These are phyloP conservation scores for Hylyphantes graminicola DNA, from an alignment of 1,140 invertebrate genomes.

Conservation along the genomic window DNA sequence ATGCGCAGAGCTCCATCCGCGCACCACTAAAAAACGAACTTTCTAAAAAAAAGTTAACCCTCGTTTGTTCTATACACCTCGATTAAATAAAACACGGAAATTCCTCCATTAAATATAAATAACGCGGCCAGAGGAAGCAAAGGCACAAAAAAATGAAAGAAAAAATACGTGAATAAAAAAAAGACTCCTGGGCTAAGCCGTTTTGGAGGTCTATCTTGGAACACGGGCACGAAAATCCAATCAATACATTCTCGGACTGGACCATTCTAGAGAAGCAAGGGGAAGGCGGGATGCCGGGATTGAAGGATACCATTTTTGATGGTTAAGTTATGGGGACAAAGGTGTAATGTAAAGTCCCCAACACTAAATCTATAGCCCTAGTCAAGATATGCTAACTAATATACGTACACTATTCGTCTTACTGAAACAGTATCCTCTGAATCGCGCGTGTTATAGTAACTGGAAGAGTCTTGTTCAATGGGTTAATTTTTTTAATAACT, in stretches of 20 bases:
- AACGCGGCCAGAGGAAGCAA: constrained; percentile 9
- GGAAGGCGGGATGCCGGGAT: not conserved
- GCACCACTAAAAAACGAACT: constrained; percentile 10
- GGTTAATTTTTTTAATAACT: too few relatives aligned
- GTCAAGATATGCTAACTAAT: too few relatives aligned
- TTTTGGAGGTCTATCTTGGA: constrained; percentile 34
- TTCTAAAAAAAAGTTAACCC: constrained; percentile 44
- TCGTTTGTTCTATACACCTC: constrained; percentile 1
- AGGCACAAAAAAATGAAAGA: constrained; percentile 20
- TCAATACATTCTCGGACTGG: constrained; percentile 37
- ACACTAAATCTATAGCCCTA: too few relatives aligned
- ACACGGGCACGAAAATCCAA: constrained; percentile 53
- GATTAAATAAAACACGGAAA: constrained; percentile 56
- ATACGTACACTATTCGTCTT: too few relatives aligned
- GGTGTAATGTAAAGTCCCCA: too few relatives aligned
- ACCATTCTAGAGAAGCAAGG: constrained; percentile 25
- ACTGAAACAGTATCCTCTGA: too few relatives aligned
- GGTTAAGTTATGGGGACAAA: constrained; percentile 1
- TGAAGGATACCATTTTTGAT: constrained; percentile 34
- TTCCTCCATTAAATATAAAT: constrained; percentile 55
- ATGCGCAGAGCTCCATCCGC: constrained; percentile 30
- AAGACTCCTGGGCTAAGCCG: constrained; percentile 32
- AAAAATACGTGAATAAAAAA: constrained; percentile 11
- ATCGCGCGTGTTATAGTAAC: too few relatives aligned
- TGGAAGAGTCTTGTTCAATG: too few relatives aligned